phyloP scores from a whole-genome alignment of 64 coral and sea anemone species.

The Montipora foliosa region DNA sequence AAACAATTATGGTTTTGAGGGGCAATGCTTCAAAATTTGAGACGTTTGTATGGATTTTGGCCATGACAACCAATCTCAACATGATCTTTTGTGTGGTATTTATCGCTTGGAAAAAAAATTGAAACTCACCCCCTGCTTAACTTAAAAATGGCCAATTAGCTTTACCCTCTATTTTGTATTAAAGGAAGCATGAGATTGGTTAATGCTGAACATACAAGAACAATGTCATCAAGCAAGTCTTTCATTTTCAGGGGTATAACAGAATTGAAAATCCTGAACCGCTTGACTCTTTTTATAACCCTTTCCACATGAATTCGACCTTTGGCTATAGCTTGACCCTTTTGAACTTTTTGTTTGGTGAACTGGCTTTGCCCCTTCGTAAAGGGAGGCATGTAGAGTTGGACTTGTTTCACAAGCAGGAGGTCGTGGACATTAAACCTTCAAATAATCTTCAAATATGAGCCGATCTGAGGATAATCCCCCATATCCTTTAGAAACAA shows the following conservation, averaged over 20 bases:
- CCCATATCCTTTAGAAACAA: slow-evolving; percentile 60
- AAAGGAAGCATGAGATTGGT: slow-evolving; percentile 59
- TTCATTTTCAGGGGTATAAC: no score
- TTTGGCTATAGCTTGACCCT: slow-evolving; percentile 36
- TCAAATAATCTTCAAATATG: slow-evolving; percentile 31
- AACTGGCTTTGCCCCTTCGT: slow-evolving; percentile 71
- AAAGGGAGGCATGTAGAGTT: slow-evolving; percentile 64
- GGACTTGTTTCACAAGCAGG: slow-evolving; percentile 43
- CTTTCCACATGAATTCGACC: slow-evolving; percentile 70
- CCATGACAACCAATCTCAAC: no score
- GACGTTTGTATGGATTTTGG: no score
- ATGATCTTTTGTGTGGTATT: no score
- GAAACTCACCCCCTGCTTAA: not conserved
- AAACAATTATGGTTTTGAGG: no score
- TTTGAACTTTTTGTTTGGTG: slow-evolving; percentile 52
- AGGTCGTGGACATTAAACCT: slow-evolving; percentile 72
- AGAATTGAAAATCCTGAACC: slow-evolving; percentile 22
- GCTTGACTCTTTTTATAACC: slow-evolving; percentile 29
- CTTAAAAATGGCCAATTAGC: slow-evolving; percentile 2
- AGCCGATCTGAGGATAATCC: slow-evolving; percentile 54
- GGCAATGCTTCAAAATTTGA: no score
- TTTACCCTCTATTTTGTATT: slow-evolving; percentile 25
- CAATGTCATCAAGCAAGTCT: no score
- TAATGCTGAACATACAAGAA: not conserved
- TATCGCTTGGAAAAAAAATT: not conserved